Base-by-base conservation (phyloP, 2,888 invertebrate genomes). In the Nasonovia ribisnigri region DNA sequence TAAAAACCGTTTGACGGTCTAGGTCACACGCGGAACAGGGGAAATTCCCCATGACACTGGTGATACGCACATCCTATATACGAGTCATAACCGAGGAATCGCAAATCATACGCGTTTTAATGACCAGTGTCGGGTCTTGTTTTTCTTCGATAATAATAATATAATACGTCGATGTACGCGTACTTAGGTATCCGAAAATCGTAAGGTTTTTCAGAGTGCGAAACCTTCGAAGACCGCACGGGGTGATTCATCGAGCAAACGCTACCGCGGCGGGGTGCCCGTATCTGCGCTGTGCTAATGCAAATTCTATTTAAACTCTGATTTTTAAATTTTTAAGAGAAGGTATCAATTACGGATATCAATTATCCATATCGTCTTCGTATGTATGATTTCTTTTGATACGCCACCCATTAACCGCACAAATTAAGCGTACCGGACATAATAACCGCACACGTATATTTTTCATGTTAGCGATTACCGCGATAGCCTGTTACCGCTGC, bases 1-100 rank as follows among this genome's bases (percentile, higher is more conserved):
- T 86, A 46, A n/a, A 5, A 86, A 46, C 46, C 11, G 87, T 43
- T 57, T 60, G 90, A 86, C 60, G 84, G 91, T 92, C 86, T 92
- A 92, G 86, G 91, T 86, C 91, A 60, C 86, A 26, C n/a, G 16
- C n/a, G 6, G 24, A 84, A 84, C 42, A 48, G n/a, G 84, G 84
- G 54, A n/a, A 84, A 54, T 57, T 29, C 84, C 91, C 43, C 84
- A 1, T 77, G 88, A 57, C 57, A 67, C 36, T 36, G 77, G 77
- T 77, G 77, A 77, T 36, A 36, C 8, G 77, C 36, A 20, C 77
- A 77, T 36, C 36, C 16, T 10, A 46, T 77, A 16, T n/a, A 36
- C 13, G n/a, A n/a, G n/a, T 77, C 20, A 36, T 6, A 77, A 6
- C 67, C 13, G 77, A 36, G 77, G 20, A 77, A 77, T 36, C n/a